Evolutionary conservation across 1,140 invertebrate genomes (phyloP).

Genomic region (Hylaeus volcanicus): DNA sequence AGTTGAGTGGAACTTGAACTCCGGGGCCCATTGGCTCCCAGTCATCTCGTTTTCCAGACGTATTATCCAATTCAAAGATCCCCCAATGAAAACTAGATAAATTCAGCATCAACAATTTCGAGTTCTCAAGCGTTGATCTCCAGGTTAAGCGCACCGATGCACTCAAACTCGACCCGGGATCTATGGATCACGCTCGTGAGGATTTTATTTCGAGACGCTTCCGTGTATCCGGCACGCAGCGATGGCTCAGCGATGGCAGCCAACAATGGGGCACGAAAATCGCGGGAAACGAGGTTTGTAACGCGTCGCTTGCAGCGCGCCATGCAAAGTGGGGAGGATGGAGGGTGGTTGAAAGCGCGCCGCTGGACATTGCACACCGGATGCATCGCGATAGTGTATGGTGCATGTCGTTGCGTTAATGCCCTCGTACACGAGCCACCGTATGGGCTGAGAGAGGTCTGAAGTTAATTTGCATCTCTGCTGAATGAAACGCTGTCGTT

Average conservation of each 20-base stretch:
- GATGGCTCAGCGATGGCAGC: neutral
- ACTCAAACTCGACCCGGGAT: no score
- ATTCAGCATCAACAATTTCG: no score
- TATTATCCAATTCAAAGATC: no score
- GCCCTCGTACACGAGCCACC: neutral
- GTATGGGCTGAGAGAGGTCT: neutral
- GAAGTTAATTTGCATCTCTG: slow-evolving; percentile 12
- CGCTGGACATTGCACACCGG: slow-evolving; percentile 19
- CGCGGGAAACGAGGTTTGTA: slow-evolving; percentile 22
- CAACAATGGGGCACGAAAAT: neutral
- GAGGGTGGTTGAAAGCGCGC: slow-evolving; percentile 23
- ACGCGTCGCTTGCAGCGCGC: slow-evolving; percentile 48
- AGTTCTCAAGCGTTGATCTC: no score
- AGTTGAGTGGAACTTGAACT: no score
- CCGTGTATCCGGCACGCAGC: neutral
- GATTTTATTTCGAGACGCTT: neutral
- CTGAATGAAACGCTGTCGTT: neutral
- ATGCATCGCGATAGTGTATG: slow-evolving; percentile 1
- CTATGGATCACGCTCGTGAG: neutral
- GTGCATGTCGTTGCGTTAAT: slow-evolving; percentile 9
- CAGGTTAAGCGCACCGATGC: no score
- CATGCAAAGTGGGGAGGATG: slow-evolving; percentile 18
- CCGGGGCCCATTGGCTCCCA: no score
- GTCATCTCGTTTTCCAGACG: no score
- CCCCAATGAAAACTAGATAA: no score